Conservation (phyloP, 2,797 vertebrate species). For the Xenopus petersii region DNA sequence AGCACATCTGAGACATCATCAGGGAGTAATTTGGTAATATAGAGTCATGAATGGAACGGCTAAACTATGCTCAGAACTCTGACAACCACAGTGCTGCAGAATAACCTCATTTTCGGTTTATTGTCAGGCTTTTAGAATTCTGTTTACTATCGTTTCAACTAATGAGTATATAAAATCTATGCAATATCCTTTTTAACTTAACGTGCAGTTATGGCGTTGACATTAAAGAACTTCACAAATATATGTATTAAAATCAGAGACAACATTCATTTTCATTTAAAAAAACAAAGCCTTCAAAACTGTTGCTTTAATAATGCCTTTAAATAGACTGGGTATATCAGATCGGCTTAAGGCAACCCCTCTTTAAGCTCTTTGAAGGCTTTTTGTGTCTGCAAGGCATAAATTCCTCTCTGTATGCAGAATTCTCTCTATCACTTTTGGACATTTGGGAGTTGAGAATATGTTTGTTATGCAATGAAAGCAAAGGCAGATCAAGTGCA, state of each 20-base stretch:
- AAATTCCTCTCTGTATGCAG: conserved; percentile 35
- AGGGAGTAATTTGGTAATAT: conserved; percentile 58
- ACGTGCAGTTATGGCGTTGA: conserved; percentile 25
- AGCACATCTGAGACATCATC: conserved; percentile 65
- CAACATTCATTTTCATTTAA: conserved; percentile 34
- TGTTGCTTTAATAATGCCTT: conserved; percentile 43
- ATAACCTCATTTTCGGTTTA: conserved; percentile 62
- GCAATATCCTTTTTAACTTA: conserved; percentile 51
- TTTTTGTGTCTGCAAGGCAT: conserved; percentile 44
- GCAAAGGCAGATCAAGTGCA: conserved; percentile 33
- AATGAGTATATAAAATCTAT: conserved; percentile 61
- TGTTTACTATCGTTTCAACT: conserved; percentile 56
- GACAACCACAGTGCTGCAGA: conserved; percentile 58
- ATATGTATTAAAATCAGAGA: conserved; percentile 19
- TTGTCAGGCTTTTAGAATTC: conserved; percentile 61
- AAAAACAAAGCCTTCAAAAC: conserved; percentile 17
- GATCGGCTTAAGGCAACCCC: conserved; percentile 35
- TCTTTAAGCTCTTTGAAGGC: conserved; percentile 40
- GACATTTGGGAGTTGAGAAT: conserved; percentile 46
- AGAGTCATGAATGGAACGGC: conserved; percentile 64
- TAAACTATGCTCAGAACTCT: conserved; percentile 67
- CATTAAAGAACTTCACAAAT: conserved; percentile 2
- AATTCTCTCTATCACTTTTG: conserved; percentile 44
- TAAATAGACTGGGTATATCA: conserved; percentile 38
- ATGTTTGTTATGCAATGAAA: conserved; percentile 50